A percentile compares a stretch with the other conserved stretches of the same genome.
phyloP scores from a whole-genome alignment of 2,888 invertebrate species.

The Spisula subtruncata region DNA sequence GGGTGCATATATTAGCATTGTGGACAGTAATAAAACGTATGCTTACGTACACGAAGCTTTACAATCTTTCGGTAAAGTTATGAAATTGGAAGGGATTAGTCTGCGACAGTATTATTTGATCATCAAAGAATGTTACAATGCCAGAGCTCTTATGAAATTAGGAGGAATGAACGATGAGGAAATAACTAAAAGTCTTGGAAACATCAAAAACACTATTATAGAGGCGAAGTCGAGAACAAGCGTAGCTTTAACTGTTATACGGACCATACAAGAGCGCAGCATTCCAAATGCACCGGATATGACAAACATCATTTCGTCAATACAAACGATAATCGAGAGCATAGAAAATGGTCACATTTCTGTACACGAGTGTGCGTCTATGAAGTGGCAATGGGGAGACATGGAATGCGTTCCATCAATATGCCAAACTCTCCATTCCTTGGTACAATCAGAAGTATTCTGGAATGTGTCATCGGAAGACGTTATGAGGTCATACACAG shows the following conservation, averaged over 20 bases:
- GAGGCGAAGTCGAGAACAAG: background rate
- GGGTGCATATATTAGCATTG: constrained; percentile 18
- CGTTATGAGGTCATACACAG: background rate
- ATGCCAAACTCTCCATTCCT: background rate
- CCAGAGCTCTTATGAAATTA: constrained; percentile 27
- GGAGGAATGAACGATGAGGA: constrained; percentile 12
- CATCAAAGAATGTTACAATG: background rate
- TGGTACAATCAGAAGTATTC: constrained; percentile 43
- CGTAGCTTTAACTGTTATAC: background rate
- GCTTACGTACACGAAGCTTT: background rate
- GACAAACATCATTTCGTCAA: background rate
- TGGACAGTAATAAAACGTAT: constrained; percentile 25
- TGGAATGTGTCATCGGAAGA: constrained; percentile 45
- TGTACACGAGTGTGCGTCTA: background rate
- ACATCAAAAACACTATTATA: background rate
- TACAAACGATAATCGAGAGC: background rate
- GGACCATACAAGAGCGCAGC: background rate
- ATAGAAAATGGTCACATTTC: constrained; percentile 8
- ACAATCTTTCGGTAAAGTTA: background rate
- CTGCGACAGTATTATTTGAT: background rate
- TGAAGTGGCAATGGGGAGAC: constrained; percentile 23
- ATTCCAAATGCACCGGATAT: background rate
- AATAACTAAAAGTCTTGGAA: constrained; percentile 20
- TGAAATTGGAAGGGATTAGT: background rate
- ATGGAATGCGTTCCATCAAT: background rate